Evolutionary conservation across 37 sponge, comb jelly and placozoan genomes (phyloP), one percentile per base, ranked within the genome.

Genomic region (Theonella swinhoei): DNA sequence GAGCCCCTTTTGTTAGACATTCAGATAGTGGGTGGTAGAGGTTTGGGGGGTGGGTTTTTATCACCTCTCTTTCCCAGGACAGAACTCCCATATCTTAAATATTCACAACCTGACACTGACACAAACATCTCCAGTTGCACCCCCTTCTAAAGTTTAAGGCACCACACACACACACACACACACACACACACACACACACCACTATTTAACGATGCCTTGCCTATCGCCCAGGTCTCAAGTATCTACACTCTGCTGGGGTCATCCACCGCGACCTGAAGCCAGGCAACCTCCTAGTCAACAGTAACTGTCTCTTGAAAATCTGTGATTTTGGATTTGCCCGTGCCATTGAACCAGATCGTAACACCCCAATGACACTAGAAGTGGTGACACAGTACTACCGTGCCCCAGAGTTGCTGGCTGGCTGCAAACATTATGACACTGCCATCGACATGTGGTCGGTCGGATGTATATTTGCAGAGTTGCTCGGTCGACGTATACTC

Each of bases 281-380:
- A 62, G 96, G 96, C 35, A 95, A 95, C 38, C 60, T 95, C 5
- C 74, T 95, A 9, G 96, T 95, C 28, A 92, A 95, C 77, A 90
- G 91, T 65, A 89, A 93, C 85, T 92, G 90, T 62, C 83, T 72
- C 19, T 76, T 95, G 22, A 88, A 90, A 79, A 95, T 95, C 64
- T 95, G 96, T 84, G 96, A 95, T 68, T 95, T 95, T 84, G 96
- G 96, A 11, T 95, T 95, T 83, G 96, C 96, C 39, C 83, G 96
- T 68, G 91, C 83, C 39, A 77, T 89, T 9, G 96, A 92, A 40
- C 88, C 91, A 4, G 80, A 95, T 62, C 81, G 40, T 7, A 87
- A 62, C 43, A 87, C 80, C 0, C 76, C 90, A 2, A 95, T 95
- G 96, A 95, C 96, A 28, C 75, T 89, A 78, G 96, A 95, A 81